Percentiles rank a stretch among this genome's conserved stretches.
These are phyloP conservation scores for Cerceris ruficornis DNA, from an alignment of 2,888 invertebrate genomes.

Conservation along the genomic window DNA sequence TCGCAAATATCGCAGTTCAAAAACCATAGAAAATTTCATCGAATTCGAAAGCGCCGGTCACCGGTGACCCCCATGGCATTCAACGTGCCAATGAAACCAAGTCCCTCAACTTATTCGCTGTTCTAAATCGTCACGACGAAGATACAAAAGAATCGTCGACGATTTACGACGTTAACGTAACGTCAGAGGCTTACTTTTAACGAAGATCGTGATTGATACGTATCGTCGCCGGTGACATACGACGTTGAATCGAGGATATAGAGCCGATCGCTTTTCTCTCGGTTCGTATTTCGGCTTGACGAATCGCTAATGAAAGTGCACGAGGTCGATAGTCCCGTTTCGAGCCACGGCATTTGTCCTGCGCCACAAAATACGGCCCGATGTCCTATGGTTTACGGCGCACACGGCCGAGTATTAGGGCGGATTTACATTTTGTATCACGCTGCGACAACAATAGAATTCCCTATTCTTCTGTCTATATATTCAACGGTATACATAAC, in stretches of 20 bases:
- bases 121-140: not conserved
- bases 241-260: not conserved
- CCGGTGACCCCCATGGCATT: no score
- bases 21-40: no score
- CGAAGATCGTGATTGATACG: conserved; percentile 11
- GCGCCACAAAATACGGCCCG: conserved; percentile 8
- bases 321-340: conserved; percentile 7
- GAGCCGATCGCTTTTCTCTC: not conserved
- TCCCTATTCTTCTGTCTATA: no score
- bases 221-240: not conserved
- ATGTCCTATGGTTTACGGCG: not conserved
- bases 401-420: not conserved
- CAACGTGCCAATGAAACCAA: no score
- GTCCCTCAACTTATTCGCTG: no score
- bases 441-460: no score
- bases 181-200: conserved; percentile 13
- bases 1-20: no score
- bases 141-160: not conserved
- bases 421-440: not conserved
- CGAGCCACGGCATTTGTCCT: conserved; percentile 12
- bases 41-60: no score
- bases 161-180: not conserved
- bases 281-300: conserved; percentile 24
- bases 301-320: conserved; percentile 30
- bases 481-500: no score